Evolutionary conservation across 2,113 vertebrate species (phyloP).

Genomic region (Heterocephalus glaber): DNA sequence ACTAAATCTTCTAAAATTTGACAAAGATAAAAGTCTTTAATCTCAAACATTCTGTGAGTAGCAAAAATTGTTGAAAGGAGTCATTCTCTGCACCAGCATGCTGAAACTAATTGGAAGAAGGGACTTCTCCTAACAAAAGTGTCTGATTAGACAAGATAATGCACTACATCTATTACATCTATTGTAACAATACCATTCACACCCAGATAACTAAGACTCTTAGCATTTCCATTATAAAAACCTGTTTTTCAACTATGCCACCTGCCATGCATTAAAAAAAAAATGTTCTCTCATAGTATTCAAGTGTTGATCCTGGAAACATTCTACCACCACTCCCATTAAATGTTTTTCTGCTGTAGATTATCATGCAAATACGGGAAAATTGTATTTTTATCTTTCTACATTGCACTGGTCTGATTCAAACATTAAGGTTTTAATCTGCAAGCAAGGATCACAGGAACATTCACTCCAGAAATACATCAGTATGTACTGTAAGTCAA

Average conservation of each 20-base stretch:
- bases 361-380: slow-evolving; percentile 70
- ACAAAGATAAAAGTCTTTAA: slow-evolving; percentile 34
- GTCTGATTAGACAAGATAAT: slow-evolving; percentile 75
- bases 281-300: slow-evolving; percentile 47
- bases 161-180: slow-evolving; percentile 62
- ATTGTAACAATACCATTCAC: slow-evolving; percentile 68
- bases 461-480: slow-evolving; percentile 33
- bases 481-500: neutral
- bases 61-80: neutral
- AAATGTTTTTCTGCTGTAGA: slow-evolving; percentile 55
- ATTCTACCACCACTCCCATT: slow-evolving; percentile 55
- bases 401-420: slow-evolving; percentile 42
- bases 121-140: slow-evolving; percentile 70
- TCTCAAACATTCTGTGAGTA: slow-evolving; percentile 12
- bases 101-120: slow-evolving; percentile 37
- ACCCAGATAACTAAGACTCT: slow-evolving; percentile 62
- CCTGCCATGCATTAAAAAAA: slow-evolving; percentile 74
- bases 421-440: slow-evolving; percentile 52
- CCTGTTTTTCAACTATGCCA: slow-evolving; percentile 74
- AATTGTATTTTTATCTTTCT: slow-evolving; percentile 55
- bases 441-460: slow-evolving; percentile 26
- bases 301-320: slow-evolving; percentile 76
- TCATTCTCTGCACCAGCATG: slow-evolving; percentile 21
- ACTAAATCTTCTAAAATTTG: slow-evolving; percentile 46
- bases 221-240: slow-evolving; percentile 76